Conservation (phyloP, 2,888 invertebrate genomes). For the Aleiodes leptofemur region DNA sequence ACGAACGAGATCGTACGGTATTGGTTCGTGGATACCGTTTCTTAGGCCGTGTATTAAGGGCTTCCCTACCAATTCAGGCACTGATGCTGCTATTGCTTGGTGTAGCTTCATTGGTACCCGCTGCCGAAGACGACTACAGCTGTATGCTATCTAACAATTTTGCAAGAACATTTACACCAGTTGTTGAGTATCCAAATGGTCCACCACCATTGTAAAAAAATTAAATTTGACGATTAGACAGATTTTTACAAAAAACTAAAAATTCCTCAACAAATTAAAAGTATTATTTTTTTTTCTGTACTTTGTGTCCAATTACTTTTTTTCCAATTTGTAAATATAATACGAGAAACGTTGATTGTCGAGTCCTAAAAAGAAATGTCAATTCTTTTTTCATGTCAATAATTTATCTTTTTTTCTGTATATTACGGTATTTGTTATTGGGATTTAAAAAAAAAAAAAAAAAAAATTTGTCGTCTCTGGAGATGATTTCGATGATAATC, state of each 20-base stretch:
- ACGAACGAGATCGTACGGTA: constrained; percentile 78
- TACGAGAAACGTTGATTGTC: neutral
- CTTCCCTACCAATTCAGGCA: constrained; percentile 96
- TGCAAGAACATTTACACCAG: constrained; percentile 89
- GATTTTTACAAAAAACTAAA: neutral
- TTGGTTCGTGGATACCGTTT: constrained; percentile 88
- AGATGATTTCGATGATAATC: too few species aligned
- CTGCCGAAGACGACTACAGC: constrained; percentile 89
- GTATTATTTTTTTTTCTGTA: constrained; percentile 7
- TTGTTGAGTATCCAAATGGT: constrained; percentile 93
- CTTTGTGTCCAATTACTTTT: neutral
- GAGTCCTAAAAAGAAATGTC: neutral
- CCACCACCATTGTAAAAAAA: constrained; percentile 89
- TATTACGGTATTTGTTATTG: constrained; percentile 30
- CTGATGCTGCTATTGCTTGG: constrained; percentile 94
- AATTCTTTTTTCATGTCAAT: constrained; percentile 2
- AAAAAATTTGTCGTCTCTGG: too few species aligned
- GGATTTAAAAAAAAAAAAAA: neutral
- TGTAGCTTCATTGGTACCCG: constrained; percentile 93
- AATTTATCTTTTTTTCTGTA: constrained; percentile 23
- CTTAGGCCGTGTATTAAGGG: constrained; percentile 92
- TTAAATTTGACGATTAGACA: neutral
- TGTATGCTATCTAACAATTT: constrained; percentile 91
- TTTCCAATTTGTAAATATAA: constrained; percentile 5
- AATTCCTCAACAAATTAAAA: constrained; percentile 15